Conservation (phyloP, 2,797 vertebrate species). For the Enteromius paludinosus region DNA sequence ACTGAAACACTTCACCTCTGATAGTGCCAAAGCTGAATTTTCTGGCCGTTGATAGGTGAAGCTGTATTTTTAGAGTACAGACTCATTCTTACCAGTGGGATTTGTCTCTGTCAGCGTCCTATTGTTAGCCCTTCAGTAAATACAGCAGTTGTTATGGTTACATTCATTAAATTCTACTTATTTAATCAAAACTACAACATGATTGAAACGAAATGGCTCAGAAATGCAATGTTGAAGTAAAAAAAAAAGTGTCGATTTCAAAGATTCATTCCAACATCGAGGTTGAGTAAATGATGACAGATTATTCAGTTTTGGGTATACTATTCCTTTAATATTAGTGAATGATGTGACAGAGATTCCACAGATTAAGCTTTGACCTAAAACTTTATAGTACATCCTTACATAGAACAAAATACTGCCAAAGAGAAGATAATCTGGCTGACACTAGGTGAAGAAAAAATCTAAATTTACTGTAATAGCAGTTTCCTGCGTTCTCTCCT, state of each 20-base stretch:
- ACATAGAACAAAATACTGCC: not conserved
- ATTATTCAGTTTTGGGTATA: too few relatives aligned
- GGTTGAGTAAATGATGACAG: too few relatives aligned
- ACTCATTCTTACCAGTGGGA: conserved; percentile 42
- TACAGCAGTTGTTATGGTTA: conserved; percentile 20
- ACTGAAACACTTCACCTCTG: conserved; percentile 39
- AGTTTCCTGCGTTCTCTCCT: not conserved
- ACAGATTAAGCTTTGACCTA: not conserved
- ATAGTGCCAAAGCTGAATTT: conserved; percentile 32
- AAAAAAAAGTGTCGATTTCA: not conserved
- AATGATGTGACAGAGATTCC: not conserved
- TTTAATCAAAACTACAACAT: conserved; percentile 22
- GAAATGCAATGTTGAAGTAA: not conserved
- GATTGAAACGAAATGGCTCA: not conserved
- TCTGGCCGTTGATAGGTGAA: conserved; percentile 56
- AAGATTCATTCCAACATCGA: not conserved
- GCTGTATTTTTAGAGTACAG: conserved; percentile 69
- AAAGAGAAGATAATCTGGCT: not conserved
- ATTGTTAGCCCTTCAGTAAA: conserved; percentile 60
- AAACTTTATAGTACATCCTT: not conserved
- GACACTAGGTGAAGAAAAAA: not conserved
- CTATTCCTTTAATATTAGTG: not conserved
- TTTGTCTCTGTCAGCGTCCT: conserved; percentile 30
- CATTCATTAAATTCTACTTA: conserved; percentile 60
- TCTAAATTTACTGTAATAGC: not conserved